Evolutionary conservation across 2,888 invertebrate species (phyloP).

Genomic region (Tenodera sinensis): DNA sequence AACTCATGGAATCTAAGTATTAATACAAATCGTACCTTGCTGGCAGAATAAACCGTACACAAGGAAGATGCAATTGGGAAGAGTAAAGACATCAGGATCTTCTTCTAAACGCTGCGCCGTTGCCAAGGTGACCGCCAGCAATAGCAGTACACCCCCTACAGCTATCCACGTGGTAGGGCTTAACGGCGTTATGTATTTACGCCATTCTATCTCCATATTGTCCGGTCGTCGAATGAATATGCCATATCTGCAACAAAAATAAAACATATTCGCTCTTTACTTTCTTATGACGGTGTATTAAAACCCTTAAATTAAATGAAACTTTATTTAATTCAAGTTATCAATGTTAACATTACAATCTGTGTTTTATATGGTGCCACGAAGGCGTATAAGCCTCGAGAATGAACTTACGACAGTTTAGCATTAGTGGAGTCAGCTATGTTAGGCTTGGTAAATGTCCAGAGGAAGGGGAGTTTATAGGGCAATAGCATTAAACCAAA

Average conservation of each 20-base stretch:
- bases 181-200: constrained; percentile 17
- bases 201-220: constrained; percentile 23
- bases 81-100: not conserved
- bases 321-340: too few species aligned
- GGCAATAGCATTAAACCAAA: too few species aligned
- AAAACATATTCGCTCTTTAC: not conserved
- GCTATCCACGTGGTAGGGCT: not conserved
- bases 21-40: constrained; percentile 35
- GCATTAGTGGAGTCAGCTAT: too few species aligned
- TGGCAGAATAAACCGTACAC: constrained; percentile 37
- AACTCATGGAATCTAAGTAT: not conserved
- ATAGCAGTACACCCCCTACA: not conserved
- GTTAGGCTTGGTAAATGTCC: too few species aligned
- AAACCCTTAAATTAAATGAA: too few species aligned
- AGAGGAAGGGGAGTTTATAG: too few species aligned
- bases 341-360: too few species aligned
- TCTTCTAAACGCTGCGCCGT: not conserved
- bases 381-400: too few species aligned
- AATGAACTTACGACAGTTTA: too few species aligned
- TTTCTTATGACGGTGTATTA: too few species aligned
- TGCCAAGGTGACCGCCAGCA: not conserved
- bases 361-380: too few species aligned
- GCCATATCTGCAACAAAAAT: not conserved
- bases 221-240: not conserved
- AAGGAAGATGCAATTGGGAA: constrained; percentile 9